Evolutionary conservation across 2,797 vertebrate species (phyloP), one percentile per base, ranked within the genome.

Genomic region (Crocidura indochinensis): DNA sequence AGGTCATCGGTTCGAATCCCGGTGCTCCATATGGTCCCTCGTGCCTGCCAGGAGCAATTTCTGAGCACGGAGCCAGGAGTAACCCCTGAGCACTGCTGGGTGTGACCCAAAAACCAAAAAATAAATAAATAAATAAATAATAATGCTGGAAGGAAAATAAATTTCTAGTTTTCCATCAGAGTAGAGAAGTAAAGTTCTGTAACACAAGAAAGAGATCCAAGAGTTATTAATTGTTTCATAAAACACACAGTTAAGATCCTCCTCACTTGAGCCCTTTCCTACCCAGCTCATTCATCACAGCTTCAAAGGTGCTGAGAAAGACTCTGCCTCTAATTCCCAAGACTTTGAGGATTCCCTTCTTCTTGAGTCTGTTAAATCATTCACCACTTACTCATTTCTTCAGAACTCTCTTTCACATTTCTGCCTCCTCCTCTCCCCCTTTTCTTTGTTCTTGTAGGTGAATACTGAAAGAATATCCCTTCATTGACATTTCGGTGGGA

Each of bases 161-260:
- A 88, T 29, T 88, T 76, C 53, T 31, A 82, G 71, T 79, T 90
- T 94, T 82, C 84, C 60, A 75, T 72, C 17, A 44, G 69, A 69
- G n/a, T 38, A 6, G 27, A 92, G 29, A 87, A 79, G 56, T 2
- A 26, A 73, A 80, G 67, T 27, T 84, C 17, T 44, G 6, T 17
- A 6, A 80, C 83, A 27, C 31, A 1, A 49, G 4, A 10, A 44
- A 75, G 31, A 76, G 47, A 72, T 56, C 31, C 24, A 24, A 56
- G 22, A 85, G 68, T 10, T 91, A 75, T 64, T 47, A 51, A 22
- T 2, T 88, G 38, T 77, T 71, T 82, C 56, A 67, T 29, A 88
- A 14, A 85, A 78, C 10, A 84, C 19, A 65, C 0, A 75, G 29
- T 15, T 77, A 80, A 20, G 56, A 20, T 27, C 68, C 10, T 78